Conservation (phyloP, 2,113 vertebrate genomes). For the Gallinago media region DNA sequence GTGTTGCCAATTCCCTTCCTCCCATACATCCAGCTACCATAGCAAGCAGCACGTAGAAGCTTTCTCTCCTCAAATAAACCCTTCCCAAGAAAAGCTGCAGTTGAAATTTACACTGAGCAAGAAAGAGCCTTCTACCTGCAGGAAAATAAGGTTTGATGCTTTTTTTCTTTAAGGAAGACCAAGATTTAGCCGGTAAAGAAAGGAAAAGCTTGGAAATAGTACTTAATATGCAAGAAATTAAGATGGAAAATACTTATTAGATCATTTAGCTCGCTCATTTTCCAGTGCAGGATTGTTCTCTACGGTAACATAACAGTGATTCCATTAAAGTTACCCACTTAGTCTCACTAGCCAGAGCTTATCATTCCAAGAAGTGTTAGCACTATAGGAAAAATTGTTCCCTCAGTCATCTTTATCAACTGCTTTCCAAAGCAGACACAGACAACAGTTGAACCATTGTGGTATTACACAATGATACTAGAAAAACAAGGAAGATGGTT, state of each 20-base stretch:
- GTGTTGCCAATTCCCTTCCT: background rate
- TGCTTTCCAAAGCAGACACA: background rate
- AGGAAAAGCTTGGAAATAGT: background rate
- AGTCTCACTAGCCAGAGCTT: background rate
- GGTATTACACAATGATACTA: background rate
- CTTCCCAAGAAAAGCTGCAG: background rate
- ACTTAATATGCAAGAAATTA: slow-evolving; percentile 3
- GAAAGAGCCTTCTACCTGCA: background rate
- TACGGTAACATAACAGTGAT: background rate
- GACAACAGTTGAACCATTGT: background rate
- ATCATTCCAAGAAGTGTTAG: background rate
- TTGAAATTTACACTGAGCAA: background rate
- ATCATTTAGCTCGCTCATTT: background rate
- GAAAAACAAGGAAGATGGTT: background rate
- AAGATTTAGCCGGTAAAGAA: background rate
- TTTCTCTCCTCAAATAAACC: background rate
- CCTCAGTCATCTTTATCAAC: slow-evolving; percentile 3
- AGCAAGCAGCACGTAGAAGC: background rate
- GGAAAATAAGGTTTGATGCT: background rate
- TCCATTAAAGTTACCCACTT: background rate
- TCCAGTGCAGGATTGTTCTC: background rate
- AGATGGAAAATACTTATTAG: slow-evolving; percentile 4
- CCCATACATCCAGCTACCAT: background rate
- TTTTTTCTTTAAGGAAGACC: background rate
- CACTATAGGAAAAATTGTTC: background rate